Conservation (phyloP, 2,113 vertebrate genomes). For the western clawed frog (Xenopus tropicalis) region DNA sequence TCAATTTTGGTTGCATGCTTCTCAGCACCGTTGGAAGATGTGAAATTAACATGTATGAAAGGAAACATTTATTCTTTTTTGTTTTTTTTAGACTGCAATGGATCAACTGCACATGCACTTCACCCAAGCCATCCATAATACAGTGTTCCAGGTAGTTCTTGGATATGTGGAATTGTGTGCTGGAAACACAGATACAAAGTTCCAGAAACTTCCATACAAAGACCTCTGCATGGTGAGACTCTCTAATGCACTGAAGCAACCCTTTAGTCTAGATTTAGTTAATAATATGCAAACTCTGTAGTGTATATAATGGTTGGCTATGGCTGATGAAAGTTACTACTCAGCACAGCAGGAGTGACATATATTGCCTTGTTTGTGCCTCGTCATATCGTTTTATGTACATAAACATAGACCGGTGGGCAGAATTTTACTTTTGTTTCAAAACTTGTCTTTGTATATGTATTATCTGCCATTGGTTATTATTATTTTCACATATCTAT, state of each 20-base stretch:
- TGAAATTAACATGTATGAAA: too few species aligned
- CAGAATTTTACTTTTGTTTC: too few species aligned
- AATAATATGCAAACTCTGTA: neutral
- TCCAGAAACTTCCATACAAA: slow-evolving; percentile 97
- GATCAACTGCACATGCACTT: slow-evolving; percentile 99
- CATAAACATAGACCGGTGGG: too few species aligned
- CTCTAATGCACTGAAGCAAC: neutral
- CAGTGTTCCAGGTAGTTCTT: slow-evolving; percentile 95
- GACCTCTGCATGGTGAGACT: slow-evolving; percentile 89
- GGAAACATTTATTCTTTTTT: neutral
- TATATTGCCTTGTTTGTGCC: too few species aligned
- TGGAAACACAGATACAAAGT: slow-evolving; percentile 94
- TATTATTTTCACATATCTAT: too few species aligned
- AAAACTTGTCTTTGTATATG: too few species aligned
- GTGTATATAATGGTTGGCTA: neutral
- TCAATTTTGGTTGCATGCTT: too few species aligned
- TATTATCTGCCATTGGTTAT: too few species aligned
- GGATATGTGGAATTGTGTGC: slow-evolving; percentile 97
- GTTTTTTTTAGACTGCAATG: slow-evolving; percentile 84
- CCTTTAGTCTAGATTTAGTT: neutral
- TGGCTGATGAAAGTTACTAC: neutral
- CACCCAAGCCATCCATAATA: slow-evolving; percentile 98
- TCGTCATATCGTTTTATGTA: too few species aligned
- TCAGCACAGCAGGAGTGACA: too few species aligned
- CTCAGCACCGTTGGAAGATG: too few species aligned